Conservation (phyloP, 2,113 vertebrate species). For the Silurus meridionalis region DNA sequence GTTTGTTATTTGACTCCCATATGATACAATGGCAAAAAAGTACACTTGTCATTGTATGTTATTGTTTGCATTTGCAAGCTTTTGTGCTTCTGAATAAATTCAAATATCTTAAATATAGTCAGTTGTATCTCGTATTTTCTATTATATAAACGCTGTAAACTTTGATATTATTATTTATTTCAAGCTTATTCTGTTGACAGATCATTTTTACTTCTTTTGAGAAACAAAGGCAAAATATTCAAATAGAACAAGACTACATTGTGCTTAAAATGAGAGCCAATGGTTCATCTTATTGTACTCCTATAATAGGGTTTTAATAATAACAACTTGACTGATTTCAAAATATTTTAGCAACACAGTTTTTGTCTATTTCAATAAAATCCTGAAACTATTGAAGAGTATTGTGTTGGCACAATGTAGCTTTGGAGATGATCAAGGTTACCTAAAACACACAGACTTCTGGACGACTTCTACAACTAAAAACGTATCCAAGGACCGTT, state of each 20-base stretch:
- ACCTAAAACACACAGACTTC: background rate
- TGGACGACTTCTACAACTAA: background rate
- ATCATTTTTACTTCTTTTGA: too few relatives aligned
- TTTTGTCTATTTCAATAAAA: background rate
- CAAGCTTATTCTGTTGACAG: too few relatives aligned
- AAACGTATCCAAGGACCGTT: constrained; percentile 1
- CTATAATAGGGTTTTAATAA: too few relatives aligned
- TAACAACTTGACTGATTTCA: too few relatives aligned
- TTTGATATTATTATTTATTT: too few relatives aligned
- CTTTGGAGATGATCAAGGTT: background rate
- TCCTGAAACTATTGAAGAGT: background rate
- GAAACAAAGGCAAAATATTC: too few relatives aligned
- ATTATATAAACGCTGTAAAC: too few relatives aligned
- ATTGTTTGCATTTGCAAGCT: background rate
- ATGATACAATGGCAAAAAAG: background rate
- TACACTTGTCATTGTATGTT: background rate
- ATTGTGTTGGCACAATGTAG: background rate
- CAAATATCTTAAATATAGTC: background rate
- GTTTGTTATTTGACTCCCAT: background rate
- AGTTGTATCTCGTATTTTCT: too few relatives aligned
- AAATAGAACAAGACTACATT: too few relatives aligned
- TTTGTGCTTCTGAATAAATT: background rate
- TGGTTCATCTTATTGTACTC: too few relatives aligned
- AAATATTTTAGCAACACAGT: background rate
- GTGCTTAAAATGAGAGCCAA: too few relatives aligned